phyloP scores from a whole-genome alignment of 2,797 vertebrate genomes.

The Thripadectes ignobilis region DNA sequence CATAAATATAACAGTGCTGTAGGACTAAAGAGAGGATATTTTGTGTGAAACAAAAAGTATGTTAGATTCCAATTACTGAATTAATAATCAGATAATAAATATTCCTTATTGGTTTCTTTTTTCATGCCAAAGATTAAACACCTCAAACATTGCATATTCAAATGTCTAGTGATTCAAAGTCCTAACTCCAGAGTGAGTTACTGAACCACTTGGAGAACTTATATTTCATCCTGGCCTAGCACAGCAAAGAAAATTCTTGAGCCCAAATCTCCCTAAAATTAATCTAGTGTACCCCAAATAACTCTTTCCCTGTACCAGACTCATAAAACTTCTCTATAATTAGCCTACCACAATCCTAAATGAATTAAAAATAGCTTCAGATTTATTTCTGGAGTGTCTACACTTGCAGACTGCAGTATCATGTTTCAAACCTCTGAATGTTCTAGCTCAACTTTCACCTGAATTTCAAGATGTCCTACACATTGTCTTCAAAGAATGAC shows the following conservation, averaged over 20 bases:
- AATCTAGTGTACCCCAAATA: background rate
- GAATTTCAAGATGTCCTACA: background rate
- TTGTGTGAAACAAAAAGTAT: background rate
- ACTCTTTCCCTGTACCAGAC: background rate
- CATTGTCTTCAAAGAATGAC: background rate
- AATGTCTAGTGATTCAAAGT: background rate
- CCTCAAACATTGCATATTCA: background rate
- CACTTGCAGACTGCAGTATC: background rate
- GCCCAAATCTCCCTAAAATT: background rate
- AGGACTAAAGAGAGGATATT: background rate
- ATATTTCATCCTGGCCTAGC: background rate
- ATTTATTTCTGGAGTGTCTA: background rate
- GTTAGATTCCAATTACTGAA: background rate
- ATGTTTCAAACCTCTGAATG: background rate
- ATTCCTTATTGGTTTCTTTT: background rate
- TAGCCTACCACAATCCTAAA: background rate
- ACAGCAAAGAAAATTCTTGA: background rate
- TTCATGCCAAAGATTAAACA: background rate
- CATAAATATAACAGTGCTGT: background rate
- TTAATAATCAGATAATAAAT: background rate
- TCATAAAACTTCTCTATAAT: background rate
- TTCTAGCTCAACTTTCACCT: background rate
- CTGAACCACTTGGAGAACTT: background rate
- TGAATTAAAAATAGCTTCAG: background rate
- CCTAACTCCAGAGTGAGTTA: background rate